Base-by-base conservation (phyloP, 2,797 vertebrate genomes). In the Cuculus canorus region DNA sequence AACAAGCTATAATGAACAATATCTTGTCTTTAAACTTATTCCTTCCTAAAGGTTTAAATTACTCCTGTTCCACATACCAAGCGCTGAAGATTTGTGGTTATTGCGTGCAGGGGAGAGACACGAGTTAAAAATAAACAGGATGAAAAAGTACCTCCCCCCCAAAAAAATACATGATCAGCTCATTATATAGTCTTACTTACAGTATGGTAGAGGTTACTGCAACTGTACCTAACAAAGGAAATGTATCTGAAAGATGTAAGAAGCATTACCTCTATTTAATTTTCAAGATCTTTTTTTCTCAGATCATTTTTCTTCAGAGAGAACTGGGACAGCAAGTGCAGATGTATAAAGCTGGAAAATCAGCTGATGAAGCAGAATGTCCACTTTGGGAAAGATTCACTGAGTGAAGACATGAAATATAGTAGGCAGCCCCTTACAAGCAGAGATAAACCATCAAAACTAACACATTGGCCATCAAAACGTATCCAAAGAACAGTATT, bases 311-410 rank as follows among this genome's bases (percentile, higher is more conserved):
- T 96, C 78, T 75, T 88, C 45, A 57, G 56, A 50, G 59, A 76
- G 57, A 95, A 91, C 43, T 12, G 19, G 50, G 33, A 90, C 60
- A 68, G 39, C n/a, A 88, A 91, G 73, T 18, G 32, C 76, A 81
- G 93, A 91, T 54, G 30, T 32, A 27, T 76, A 80, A 91, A 93
- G 87, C 33, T 65, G 61, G 85, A 92, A 96, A 96, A 93, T 82
- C 86, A 92, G 82, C 93, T 94, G 95, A 96, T 86, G 91, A 90
- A 84, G 93, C 93, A 94, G 64, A 88, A 92, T 64, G 89, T 92
- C 77, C 95, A 79, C 63, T 93, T 91, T 78, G 89, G 33, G 63
- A 63, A 93, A 90, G 82, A 91, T 94, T 90, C 88, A 61, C 82
- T 87, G 77, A 82, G 81, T 75, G 76, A 91, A n/a, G 75, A 94